A percentile compares a stretch with the other conserved stretches of the same genome.
Conservation (phyloP, 2,113 vertebrate genomes). For the Melanotaenia duboulayi region DNA sequence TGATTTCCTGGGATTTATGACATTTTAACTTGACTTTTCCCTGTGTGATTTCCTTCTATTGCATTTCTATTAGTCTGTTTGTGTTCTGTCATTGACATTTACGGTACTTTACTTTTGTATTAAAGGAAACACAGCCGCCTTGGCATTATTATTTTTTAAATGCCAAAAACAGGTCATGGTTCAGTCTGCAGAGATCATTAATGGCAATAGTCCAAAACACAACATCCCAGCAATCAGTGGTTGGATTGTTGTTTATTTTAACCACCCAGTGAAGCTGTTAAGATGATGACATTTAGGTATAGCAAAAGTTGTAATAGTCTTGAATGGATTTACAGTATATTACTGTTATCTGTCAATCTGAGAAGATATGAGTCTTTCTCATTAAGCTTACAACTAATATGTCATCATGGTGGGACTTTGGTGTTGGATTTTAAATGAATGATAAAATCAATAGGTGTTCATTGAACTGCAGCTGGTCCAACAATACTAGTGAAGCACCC, state of each 20-base stretch:
- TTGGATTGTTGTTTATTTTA: not conserved
- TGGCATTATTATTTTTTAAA: too few species aligned
- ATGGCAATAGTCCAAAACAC: not conserved
- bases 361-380: not conserved
- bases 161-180: not conserved
- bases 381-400: not conserved
- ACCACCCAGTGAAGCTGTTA: too few species aligned
- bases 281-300: not conserved
- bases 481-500: not conserved
- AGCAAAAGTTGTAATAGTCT: too few species aligned
- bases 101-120: not conserved
- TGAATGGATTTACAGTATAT: too few species aligned
- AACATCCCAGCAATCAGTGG: not conserved
- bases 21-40: too few species aligned
- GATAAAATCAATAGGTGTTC: not conserved
- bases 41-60: too few species aligned
- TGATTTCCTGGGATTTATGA: too few species aligned
- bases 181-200: not conserved
- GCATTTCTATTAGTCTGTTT: not conserved
- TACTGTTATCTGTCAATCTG: not conserved
- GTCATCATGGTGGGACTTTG: not conserved
- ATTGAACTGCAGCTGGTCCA: not conserved
- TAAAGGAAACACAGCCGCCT: too few species aligned
- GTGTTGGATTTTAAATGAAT: not conserved
- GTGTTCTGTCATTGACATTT: not conserved